phyloP scores from a whole-genome alignment of 2,888 invertebrate genomes.

The Argyra leucocephala region DNA sequence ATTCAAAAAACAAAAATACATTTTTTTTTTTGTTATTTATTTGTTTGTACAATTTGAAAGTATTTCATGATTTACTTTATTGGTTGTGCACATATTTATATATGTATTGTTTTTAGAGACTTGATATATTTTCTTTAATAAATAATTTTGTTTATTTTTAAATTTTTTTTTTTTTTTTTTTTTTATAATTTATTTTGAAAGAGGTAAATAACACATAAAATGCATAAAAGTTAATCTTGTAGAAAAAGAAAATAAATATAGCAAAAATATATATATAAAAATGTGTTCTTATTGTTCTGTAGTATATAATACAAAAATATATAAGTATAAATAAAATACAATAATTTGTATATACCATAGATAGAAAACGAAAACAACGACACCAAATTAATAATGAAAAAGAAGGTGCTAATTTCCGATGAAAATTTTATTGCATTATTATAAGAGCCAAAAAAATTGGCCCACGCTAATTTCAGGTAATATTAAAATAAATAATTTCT shows the following conservation, averaged over 20 bases:
- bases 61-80: too few species aligned
- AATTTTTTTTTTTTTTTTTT: neutral
- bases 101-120: too few species aligned
- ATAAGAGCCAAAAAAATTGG: neutral
- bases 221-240: neutral
- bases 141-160: neutral
- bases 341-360: neutral
- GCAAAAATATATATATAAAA: neutral
- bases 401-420: conserved; percentile 3
- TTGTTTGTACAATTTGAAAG: too few species aligned
- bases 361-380: too few species aligned
- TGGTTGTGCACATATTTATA: too few species aligned
- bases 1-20: too few species aligned
- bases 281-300: too few species aligned
- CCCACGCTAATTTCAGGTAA: neutral
- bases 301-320: too few species aligned
- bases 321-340: neutral
- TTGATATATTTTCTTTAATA: too few species aligned
- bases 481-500: neutral
- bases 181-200: neutral
- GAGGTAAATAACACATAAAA: neutral
- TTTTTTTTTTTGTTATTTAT: too few species aligned
- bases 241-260: neutral
- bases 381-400: neutral
- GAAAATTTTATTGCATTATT: neutral